A percentile compares a stretch with the other conserved stretches of the same genome.
phyloP scores from a whole-genome alignment of 2,797 vertebrate genomes.

The Mormyrus proboscirostris region DNA sequence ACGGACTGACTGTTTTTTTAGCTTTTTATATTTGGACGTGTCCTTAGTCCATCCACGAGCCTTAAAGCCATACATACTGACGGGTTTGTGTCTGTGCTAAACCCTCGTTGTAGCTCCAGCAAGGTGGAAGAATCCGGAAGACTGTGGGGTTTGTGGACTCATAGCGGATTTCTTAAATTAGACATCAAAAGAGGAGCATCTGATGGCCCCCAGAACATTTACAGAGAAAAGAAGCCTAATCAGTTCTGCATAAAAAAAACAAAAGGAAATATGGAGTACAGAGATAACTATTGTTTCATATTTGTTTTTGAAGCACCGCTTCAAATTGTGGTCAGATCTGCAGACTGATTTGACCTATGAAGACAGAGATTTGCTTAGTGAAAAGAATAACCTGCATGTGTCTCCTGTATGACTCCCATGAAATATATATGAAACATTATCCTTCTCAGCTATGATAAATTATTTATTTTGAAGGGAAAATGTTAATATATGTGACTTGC shows the following conservation, averaged over 20 bases:
- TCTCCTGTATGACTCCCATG: neutral
- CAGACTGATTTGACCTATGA: constrained; percentile 2
- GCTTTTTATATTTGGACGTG: neutral
- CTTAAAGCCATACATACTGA: neutral
- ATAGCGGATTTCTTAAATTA: constrained; percentile 8
- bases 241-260: neutral
- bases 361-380: neutral
- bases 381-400: neutral
- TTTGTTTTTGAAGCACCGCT: neutral
- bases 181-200: neutral
- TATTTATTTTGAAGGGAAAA: neutral
- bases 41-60: neutral
- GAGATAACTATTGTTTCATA: neutral
- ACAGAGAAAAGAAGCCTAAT: neutral
- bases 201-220: neutral
- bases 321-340: neutral
- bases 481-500: constrained; percentile 3
- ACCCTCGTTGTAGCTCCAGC: neutral
- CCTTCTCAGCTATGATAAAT: neutral
- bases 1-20: neutral
- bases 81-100: neutral
- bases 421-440: constrained; percentile 1
- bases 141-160: neutral
- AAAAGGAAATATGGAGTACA: neutral
- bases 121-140: neutral